Evolutionary conservation across 1,140 invertebrate species (phyloP).

Genomic region (Batillaria attramentaria): DNA sequence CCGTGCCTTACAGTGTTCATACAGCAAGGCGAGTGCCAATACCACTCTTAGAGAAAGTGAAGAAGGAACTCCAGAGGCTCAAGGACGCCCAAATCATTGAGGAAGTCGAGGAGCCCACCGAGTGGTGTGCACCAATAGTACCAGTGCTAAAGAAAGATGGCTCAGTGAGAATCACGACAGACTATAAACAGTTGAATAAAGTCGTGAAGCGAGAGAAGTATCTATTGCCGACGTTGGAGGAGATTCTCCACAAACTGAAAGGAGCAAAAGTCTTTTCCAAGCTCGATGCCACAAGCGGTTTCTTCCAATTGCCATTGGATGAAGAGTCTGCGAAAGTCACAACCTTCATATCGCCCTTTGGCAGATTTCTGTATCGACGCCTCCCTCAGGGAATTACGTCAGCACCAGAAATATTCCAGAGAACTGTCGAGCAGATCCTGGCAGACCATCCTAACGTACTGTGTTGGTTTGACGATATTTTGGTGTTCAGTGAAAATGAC

Average conservation of each 20-base stretch:
- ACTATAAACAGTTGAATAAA: constrained; percentile 28
- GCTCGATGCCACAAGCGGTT: constrained; percentile 38
- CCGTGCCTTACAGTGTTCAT: no score
- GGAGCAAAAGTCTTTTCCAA: constrained; percentile 62
- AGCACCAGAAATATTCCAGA: constrained; percentile 42
- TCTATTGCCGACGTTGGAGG: constrained; percentile 35
- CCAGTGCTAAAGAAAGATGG: constrained; percentile 44
- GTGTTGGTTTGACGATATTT: constrained; percentile 54
- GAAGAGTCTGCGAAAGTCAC: constrained; percentile 35
- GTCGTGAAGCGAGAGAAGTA: constrained; percentile 23
- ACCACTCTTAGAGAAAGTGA: constrained; percentile 14
- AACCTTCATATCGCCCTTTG: constrained; percentile 66
- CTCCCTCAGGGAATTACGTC: constrained; percentile 69
- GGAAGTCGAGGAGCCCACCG: constrained; percentile 47
- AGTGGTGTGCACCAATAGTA: constrained; percentile 54
- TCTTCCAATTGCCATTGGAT: constrained; percentile 40
- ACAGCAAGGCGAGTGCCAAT: constrained; percentile 30
- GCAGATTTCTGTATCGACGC: constrained; percentile 63
- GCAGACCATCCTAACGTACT: no score
- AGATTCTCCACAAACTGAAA: constrained; percentile 34
- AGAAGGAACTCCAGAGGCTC: constrained; percentile 9
- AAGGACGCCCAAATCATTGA: constrained; percentile 46
- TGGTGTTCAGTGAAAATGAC: no score
- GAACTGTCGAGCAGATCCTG: constrained; percentile 20
- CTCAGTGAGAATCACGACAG: constrained; percentile 60